Percentiles rank a stretch among this genome's conserved stretches.
These are phyloP conservation scores for Tetragnatha versicolor DNA, from an alignment of 1,140 invertebrate genomes.

Conservation along the genomic window DNA sequence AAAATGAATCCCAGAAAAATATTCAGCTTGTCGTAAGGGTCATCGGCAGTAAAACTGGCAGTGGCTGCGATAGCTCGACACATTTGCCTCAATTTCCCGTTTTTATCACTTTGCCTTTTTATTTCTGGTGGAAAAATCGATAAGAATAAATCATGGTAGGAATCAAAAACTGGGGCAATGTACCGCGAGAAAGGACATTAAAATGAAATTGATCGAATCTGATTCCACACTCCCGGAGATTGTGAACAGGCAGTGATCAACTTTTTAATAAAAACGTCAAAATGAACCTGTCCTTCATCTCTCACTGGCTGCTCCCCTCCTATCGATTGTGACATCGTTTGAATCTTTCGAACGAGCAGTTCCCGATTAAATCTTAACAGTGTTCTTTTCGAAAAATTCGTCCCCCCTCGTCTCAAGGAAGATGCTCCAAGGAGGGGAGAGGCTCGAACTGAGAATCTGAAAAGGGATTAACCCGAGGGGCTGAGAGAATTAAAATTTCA, in stretches of 20 bases:
- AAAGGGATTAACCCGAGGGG: too few species aligned
- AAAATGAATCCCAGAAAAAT: too few species aligned
- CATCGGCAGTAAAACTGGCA: too few species aligned
- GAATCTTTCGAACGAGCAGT: too few species aligned
- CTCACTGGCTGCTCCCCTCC: not conserved
- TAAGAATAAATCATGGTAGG: constrained; percentile 54
- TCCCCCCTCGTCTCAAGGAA: too few species aligned
- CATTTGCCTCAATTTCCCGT: constrained; percentile 8
- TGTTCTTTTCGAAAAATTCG: too few species aligned
- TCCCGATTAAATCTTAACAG: too few species aligned
- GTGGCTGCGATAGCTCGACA: too few species aligned
- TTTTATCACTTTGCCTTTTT: constrained; percentile 35
- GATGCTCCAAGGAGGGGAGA: too few species aligned
- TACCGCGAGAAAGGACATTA: constrained; percentile 54
- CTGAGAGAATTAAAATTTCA: too few species aligned
- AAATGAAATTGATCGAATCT: constrained; percentile 55
- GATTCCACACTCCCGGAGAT: constrained; percentile 26
- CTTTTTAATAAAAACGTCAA: constrained; percentile 53
- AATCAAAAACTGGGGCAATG: constrained; percentile 51
- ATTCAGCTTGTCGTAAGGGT: too few species aligned
- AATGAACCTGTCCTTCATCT: constrained; percentile 46
- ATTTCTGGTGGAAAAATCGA: constrained; percentile 41
- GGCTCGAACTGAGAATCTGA: too few species aligned
- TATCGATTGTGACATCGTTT: constrained; percentile 4
- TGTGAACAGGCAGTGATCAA: constrained; percentile 43